Base-by-base conservation (phyloP, 2,888 invertebrate species). In the Chouioia cunea region DNA sequence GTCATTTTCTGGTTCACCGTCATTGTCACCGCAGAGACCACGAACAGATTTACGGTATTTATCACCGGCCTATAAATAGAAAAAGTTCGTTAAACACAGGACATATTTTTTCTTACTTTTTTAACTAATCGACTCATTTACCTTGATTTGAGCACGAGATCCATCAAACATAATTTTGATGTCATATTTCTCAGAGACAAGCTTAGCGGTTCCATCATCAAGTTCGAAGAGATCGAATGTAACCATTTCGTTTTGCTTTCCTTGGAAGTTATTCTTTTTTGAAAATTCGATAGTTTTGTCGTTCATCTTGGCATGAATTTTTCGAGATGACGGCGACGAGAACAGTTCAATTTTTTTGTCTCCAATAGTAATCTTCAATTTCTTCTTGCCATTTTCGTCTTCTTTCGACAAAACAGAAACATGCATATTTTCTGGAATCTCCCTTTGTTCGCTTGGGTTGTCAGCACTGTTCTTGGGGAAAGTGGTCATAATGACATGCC, bases 11-110 rank as follows among this genome's bases (percentile, higher is more conserved):
- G 84, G 76, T 52, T 91, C 89, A 14, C 89, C 89, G 74, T 88
- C 89, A 87, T 88, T 90, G 76, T 87, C 87, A 12, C 93, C 93
- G 79, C 92, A 93, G 50, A 93, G 87, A 72, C 93, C 93, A 71
- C 89, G 87, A 43, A 90, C 86, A 54, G 88, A 85, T 73, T 88
- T 88, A 46, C 90, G 88, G 83, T 89, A 88, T 46, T 87, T 80
- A 47, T 84, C 80, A 68, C 81, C 66, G 76, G 79, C 80, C 81
- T 83, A 73, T 10, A 74, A 74, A 36, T 36, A 36, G 10, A 36
- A 36, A 12, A 36, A 36, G 10, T 12, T 36, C 10, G 12, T 36
- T 27, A 27, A 6, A 27, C 6, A 27, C 3, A 36, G 36, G 10
- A 6, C 36, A 12, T 6, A 36, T 36, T 36, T 4, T 36, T 36